Evolutionary conservation across 2,113 vertebrate genomes (phyloP).

Genomic region (Epinephelus fuscoguttatus): DNA sequence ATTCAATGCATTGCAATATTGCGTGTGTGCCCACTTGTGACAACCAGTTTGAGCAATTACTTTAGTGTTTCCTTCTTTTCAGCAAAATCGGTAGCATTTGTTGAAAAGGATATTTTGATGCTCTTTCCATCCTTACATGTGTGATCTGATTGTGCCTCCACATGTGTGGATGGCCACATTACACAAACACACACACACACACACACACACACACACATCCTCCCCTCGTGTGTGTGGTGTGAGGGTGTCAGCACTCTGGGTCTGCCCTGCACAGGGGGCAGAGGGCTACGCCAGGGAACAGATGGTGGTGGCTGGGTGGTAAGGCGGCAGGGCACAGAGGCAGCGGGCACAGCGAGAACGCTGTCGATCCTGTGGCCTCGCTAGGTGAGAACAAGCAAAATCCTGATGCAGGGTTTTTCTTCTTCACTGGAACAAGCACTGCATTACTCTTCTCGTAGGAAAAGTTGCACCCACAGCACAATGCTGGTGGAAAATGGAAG

Average conservation of each 20-base stretch:
- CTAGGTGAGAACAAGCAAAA: conserved; percentile 66
- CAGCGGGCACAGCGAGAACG: conserved; percentile 51
- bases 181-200: not conserved
- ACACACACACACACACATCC: not conserved
- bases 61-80: not conserved
- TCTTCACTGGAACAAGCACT: conserved; percentile 53
- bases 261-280: conserved; percentile 51
- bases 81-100: not conserved
- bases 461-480: conserved; percentile 67
- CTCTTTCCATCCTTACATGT: not conserved
- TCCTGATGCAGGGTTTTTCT: conserved; percentile 71
- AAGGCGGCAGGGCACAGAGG: conserved; percentile 59
- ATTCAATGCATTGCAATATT: not conserved
- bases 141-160: conserved; percentile 5
- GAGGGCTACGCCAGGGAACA: conserved; percentile 76
- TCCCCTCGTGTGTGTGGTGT: conserved; percentile 57
- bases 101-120: not conserved
- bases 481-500: conserved; percentile 34
- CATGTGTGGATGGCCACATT: conserved; percentile 24
- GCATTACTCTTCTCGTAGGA: conserved; percentile 30
- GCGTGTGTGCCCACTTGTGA: not conserved
- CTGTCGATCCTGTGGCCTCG: conserved; percentile 62
- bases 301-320: conserved; percentile 76
- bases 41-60: not conserved
- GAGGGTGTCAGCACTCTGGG: conserved; percentile 76